Conservation (phyloP, 2,113 vertebrate species). For the Petaurus breviceps region DNA sequence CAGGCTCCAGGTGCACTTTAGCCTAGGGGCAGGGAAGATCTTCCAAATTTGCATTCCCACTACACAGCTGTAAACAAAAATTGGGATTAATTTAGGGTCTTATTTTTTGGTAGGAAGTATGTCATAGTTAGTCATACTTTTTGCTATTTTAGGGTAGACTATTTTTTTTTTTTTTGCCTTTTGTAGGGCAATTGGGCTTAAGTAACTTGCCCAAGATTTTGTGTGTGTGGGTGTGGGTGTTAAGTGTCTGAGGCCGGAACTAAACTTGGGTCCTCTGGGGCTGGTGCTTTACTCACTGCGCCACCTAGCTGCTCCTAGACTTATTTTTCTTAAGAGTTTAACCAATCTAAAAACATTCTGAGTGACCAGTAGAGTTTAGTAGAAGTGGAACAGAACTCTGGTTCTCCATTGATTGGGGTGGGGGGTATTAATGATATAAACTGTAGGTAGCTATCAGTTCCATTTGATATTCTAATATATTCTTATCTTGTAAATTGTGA, state of each 20-base stretch:
- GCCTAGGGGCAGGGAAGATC: too few relatives aligned
- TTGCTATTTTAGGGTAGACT: not conserved
- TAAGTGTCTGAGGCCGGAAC: too few relatives aligned
- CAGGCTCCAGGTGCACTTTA: too few relatives aligned
- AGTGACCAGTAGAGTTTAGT: not conserved
- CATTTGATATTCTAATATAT: not conserved
- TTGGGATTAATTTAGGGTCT: not conserved
- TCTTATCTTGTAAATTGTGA: not conserved
- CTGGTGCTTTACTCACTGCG: too few relatives aligned
- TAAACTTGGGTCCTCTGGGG: too few relatives aligned
- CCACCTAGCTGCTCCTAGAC: not conserved
- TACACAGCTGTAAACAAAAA: not conserved
- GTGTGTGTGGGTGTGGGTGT: too few relatives aligned
- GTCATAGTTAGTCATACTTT: too few relatives aligned
- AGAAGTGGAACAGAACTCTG: not conserved
- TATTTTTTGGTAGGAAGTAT: not conserved
- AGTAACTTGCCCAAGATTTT: too few relatives aligned
- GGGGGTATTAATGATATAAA: not conserved
- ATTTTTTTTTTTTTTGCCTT: too few relatives aligned
- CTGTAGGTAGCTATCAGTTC: not conserved
- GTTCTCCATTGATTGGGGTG: not conserved
- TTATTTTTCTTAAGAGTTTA: slow-evolving; percentile 10
- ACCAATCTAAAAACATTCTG: slow-evolving; percentile 16
- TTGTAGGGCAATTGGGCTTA: too few relatives aligned
- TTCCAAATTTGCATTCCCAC: too few relatives aligned